Conservation (phyloP, 2,888 invertebrate species). For the Limnephilus rhombicus region DNA sequence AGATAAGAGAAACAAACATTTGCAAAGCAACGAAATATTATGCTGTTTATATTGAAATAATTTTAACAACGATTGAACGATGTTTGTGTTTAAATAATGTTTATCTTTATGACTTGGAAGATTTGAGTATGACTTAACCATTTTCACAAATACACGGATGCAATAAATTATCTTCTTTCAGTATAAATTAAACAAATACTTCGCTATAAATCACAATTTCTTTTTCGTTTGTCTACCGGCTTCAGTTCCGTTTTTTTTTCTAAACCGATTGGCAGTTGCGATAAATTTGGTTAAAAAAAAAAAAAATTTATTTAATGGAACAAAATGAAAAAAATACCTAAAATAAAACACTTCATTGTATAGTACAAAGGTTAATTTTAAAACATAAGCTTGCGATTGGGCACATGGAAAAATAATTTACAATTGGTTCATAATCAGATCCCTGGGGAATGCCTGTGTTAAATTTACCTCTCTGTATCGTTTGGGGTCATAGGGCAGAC, state of each 20-base stretch:
- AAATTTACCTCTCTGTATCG: conserved; percentile 71
- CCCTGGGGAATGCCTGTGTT: neutral
- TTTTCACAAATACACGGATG: neutral
- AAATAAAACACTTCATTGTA: neutral
- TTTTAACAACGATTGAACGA: neutral
- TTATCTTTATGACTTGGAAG: neutral
- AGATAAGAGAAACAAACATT: neutral
- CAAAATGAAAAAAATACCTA: neutral
- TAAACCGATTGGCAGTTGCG: neutral
- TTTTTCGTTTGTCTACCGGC: neutral
- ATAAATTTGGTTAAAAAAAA: neutral
- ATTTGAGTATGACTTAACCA: neutral
- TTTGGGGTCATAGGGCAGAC: conserved; percentile 73
- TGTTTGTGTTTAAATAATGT: neutral
- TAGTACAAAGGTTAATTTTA: neutral
- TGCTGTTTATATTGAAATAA: neutral
- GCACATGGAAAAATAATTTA: neutral
- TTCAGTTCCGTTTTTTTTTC: neutral
- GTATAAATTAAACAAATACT: neutral
- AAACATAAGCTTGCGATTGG: neutral
- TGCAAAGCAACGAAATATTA: neutral
- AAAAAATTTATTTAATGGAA: too few species aligned
- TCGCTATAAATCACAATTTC: neutral
- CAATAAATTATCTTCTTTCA: neutral
- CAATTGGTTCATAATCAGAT: neutral